phyloP scores from a whole-genome alignment of 2,113 vertebrate species.

The Phalacrocorax brasilianus region DNA sequence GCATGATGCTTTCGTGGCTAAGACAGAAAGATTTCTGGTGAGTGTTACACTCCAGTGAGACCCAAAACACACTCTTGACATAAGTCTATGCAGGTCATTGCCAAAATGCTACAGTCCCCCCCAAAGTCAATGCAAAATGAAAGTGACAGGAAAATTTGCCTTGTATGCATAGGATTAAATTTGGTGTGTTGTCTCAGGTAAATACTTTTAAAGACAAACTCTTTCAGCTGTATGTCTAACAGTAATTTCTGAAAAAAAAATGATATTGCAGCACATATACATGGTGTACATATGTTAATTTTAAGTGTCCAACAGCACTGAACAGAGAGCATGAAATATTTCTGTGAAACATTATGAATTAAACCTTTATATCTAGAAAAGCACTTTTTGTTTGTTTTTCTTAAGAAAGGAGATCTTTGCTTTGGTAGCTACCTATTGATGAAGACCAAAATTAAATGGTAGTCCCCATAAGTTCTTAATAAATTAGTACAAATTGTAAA shows the following conservation, averaged over 20 bases:
- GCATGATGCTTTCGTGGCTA: background rate
- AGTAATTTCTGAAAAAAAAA: background rate
- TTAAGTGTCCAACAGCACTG: background rate
- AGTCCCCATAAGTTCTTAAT: background rate
- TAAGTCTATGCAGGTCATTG: background rate
- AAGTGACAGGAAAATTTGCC: background rate
- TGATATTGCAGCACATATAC: background rate
- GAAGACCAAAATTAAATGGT: background rate
- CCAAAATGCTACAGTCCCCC: background rate
- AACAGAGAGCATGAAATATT: background rate
- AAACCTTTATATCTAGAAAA: background rate
- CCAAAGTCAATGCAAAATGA: background rate
- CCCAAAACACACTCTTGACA: background rate
- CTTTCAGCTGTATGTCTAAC: background rate
- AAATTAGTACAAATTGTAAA: background rate
- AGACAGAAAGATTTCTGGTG: background rate
- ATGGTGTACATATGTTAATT: background rate
- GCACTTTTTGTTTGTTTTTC: accelerated
- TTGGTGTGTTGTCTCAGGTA: accelerated
- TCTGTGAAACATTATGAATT: background rate
- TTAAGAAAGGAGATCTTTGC: background rate
- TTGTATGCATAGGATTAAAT: background rate
- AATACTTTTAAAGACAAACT: background rate
- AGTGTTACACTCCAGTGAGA: background rate
- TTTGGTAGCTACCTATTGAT: background rate